Percentiles rank a stretch among this genome's conserved stretches.
phyloP scores from a whole-genome alignment of 2,888 invertebrate genomes.

The Meteorus cinctellus region DNA sequence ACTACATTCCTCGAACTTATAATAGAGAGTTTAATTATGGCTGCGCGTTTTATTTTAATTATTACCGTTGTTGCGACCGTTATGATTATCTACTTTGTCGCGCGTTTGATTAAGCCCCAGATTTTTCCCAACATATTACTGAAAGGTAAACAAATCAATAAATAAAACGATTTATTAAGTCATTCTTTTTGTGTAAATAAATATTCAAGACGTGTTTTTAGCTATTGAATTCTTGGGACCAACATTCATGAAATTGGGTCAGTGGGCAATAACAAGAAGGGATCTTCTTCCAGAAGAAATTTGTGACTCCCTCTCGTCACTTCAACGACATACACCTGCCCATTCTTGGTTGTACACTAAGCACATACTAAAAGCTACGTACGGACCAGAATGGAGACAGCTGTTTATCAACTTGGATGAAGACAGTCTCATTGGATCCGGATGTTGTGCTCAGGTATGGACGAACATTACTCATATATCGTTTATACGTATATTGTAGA shows the following conservation, averaged over 20 bases:
- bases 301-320: conserved; percentile 68
- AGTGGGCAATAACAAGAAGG: conserved; percentile 74
- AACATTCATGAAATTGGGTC: conserved; percentile 75
- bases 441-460: conserved; percentile 75
- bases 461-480: not conserved
- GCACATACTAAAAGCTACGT: conserved; percentile 62
- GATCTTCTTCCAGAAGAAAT: conserved; percentile 74
- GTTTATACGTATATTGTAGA: not conserved
- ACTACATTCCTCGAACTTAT: conserved; percentile 47
- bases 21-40: conserved; percentile 47
- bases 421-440: conserved; percentile 74
- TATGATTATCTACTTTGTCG: conserved; percentile 53
- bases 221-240: conserved; percentile 73
- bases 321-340: conserved; percentile 66
- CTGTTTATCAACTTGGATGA: conserved; percentile 69
- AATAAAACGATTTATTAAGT: not conserved
- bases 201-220: conserved; percentile 15
- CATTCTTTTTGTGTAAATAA: not conserved
- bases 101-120: conserved; percentile 51
- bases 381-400: conserved; percentile 68
- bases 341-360: conserved; percentile 72
- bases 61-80: conserved; percentile 52
- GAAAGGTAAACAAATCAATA: conserved; percentile 52
- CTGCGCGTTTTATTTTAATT: conserved; percentile 55
- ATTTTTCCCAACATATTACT: conserved; percentile 53